These are phyloP conservation scores for Zoanthus sociatus DNA, from an alignment of 92 coral and sea anemone genomes.

Conservation along the genomic window DNA sequence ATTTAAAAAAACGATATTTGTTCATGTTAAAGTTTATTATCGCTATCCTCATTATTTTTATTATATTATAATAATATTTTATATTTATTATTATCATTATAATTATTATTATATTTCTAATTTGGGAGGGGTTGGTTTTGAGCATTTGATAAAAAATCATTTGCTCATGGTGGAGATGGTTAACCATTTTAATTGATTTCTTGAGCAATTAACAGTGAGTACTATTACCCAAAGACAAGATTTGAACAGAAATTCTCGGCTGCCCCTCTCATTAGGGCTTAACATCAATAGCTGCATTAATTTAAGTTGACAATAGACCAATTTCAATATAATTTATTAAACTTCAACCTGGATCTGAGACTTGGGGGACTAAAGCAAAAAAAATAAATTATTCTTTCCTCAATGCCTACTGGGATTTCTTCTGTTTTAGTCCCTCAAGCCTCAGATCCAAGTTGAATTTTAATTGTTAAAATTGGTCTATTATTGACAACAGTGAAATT, in stretches of 20 bases:
- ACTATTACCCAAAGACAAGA: slow-evolving; percentile 10
- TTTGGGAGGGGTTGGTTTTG: slow-evolving; percentile 9
- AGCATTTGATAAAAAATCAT: slow-evolving; percentile 8
- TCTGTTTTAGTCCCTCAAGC: not conserved
- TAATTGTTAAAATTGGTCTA: slow-evolving; percentile 2
- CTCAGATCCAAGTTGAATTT: slow-evolving; percentile 3
- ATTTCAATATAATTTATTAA: not conserved
- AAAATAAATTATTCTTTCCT: not conserved
- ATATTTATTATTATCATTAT: slow-evolving; percentile 9
- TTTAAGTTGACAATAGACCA: slow-evolving; percentile 6
- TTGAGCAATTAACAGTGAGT: not conserved
- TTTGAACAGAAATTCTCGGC: slow-evolving; percentile 1
- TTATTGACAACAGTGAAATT: slow-evolving; percentile 9
- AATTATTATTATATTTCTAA: slow-evolving; percentile 1
- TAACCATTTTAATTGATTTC: slow-evolving; percentile 7
- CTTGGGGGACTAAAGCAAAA: slow-evolving; percentile 7
- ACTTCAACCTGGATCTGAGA: not conserved
- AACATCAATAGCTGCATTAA: slow-evolving; percentile 12
- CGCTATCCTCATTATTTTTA: not conserved
- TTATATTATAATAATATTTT: not conserved
- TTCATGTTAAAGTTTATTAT: slow-evolving; percentile 3
- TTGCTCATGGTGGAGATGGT: slow-evolving; percentile 9
- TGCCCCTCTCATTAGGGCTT: slow-evolving; percentile 16
- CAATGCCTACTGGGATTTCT: no score
- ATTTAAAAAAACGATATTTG: not conserved